These are phyloP conservation scores for Luperina nickerlii DNA, from an alignment of 2,888 invertebrate genomes.

Conservation along the genomic window DNA sequence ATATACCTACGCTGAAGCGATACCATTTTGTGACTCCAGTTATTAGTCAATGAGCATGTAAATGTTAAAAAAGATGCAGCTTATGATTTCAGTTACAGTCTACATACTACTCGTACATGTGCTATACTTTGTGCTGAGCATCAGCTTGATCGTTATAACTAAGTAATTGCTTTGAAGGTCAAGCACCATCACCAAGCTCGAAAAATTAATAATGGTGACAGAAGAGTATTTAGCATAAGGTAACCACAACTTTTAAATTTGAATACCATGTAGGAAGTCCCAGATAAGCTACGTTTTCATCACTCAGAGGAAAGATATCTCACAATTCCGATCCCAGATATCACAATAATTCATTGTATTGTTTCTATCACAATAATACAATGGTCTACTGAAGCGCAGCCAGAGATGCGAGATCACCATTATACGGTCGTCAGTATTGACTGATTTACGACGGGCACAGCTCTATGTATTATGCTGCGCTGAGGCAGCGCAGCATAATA, in stretches of 20 bases:
- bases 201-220: background rate
- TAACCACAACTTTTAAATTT: background rate
- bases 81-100: background rate
- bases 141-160: background rate
- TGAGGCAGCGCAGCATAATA: slow-evolving; percentile 42
- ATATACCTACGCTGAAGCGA: background rate
- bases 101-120: background rate
- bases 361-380: slow-evolving; percentile 25
- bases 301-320: background rate
- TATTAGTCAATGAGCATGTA: background rate
- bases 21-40: background rate
- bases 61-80: background rate
- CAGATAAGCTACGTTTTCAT: background rate
- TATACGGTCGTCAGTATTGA: slow-evolving; percentile 45
- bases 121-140: background rate
- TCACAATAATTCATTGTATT: slow-evolving; percentile 15
- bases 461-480: background rate
- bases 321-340: background rate
- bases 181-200: background rate
- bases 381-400: slow-evolving; percentile 23
- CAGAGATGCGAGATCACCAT: slow-evolving; percentile 28
- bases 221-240: background rate
- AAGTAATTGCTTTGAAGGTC: background rate
- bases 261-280: background rate
- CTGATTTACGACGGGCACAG: slow-evolving; percentile 50